Evolutionary conservation across 1,140 invertebrate species (phyloP).

Genomic region (Ceratina australensis): DNA sequence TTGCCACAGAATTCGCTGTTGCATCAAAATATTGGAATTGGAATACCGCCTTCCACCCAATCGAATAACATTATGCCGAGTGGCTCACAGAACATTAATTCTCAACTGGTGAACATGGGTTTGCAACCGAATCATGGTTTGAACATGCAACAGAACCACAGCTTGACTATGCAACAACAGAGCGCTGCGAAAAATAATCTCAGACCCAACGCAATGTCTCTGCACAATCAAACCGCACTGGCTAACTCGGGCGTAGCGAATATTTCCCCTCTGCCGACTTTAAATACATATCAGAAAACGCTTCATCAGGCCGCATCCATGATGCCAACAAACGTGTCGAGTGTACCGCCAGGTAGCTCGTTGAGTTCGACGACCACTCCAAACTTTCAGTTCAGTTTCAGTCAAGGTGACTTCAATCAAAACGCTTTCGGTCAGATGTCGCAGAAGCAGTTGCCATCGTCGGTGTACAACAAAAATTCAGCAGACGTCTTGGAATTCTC

Average conservation of each 20-base stretch:
- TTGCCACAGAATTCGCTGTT: slow-evolving; percentile 52
- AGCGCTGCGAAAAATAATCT: slow-evolving; percentile 42
- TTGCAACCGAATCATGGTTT: slow-evolving; percentile 30
- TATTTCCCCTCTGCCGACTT: slow-evolving; percentile 41
- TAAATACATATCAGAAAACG: slow-evolving; percentile 64
- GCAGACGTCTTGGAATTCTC: slow-evolving; percentile 58
- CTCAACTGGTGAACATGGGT: slow-evolving; percentile 38
- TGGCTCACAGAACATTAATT: slow-evolving; percentile 41
- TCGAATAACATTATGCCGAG: slow-evolving; percentile 41
- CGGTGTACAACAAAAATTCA: slow-evolving; percentile 60
- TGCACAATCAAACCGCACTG: slow-evolving; percentile 54
- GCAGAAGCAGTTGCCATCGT: slow-evolving; percentile 63
- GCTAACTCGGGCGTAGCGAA: slow-evolving; percentile 39
- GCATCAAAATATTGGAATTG: slow-evolving; percentile 54
- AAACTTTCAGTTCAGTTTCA: slow-evolving; percentile 60
- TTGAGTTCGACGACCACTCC: slow-evolving; percentile 48
- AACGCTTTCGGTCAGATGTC: slow-evolving; percentile 54
- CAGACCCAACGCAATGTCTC: slow-evolving; percentile 44
- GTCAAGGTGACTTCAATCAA: slow-evolving; percentile 57
- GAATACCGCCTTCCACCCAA: slow-evolving; percentile 33
- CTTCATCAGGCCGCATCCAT: slow-evolving; percentile 50
- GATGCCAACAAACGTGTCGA: slow-evolving; percentile 8
- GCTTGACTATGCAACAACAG: slow-evolving; percentile 48
- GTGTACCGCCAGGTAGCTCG: slow-evolving; percentile 38
- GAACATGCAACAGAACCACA: slow-evolving; percentile 17